Conservation (phyloP, 2,888 invertebrate species). For the Kryphioiulus occultus region DNA sequence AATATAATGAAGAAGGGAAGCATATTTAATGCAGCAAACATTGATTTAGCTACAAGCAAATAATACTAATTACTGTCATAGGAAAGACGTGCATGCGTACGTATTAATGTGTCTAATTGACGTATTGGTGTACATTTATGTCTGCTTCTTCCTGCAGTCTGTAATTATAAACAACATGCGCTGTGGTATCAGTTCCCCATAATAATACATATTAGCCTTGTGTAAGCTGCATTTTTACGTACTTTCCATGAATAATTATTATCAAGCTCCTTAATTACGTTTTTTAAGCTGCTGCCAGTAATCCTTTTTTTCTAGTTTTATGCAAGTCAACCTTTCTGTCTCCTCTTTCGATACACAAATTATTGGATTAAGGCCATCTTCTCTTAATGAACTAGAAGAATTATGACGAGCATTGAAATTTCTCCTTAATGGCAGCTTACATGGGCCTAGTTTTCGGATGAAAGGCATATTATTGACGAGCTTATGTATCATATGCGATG, state of each 20-base stretch:
- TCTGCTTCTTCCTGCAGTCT: not conserved
- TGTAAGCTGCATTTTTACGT: not conserved
- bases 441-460: not conserved
- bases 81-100: not conserved
- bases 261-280: conserved; percentile 28
- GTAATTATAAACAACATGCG: not conserved
- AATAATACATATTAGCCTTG: not conserved
- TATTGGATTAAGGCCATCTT: conserved; percentile 21
- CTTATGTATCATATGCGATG: not conserved
- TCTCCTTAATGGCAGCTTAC: not conserved
- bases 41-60: conserved; percentile 19
- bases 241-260: not conserved
- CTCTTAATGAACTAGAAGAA: conserved; percentile 2
- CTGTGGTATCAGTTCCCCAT: not conserved
- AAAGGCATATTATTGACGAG: not conserved
- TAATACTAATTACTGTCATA: not conserved
- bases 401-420: not conserved
- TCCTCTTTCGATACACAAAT: conserved; percentile 17
- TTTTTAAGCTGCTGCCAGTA: not conserved
- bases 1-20: not conserved
- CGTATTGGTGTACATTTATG: not conserved
- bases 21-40: not conserved
- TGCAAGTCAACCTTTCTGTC: not conserved
- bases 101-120: not conserved
- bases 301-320: not conserved